A percentile compares a stretch with the other conserved stretches of the same genome.
Evolutionary conservation across 2,888 invertebrate species (phyloP).

Genomic region (Teleogryllus oceanicus): DNA sequence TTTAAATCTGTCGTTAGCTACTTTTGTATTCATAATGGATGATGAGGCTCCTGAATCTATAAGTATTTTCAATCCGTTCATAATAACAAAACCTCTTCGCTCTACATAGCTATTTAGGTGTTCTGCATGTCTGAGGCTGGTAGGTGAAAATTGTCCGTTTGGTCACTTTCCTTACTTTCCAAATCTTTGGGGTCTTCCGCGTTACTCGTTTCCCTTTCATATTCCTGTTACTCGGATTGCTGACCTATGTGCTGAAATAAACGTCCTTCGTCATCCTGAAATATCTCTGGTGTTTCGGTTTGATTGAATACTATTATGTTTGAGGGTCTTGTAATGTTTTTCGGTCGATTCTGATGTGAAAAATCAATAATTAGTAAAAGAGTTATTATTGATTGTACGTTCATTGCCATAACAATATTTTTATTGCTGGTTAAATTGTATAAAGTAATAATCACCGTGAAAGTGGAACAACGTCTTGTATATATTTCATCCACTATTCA

Average conservation of each 20-base stretch:
- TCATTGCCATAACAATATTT: too few relatives aligned
- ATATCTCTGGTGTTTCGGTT: background rate
- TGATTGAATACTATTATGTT: background rate
- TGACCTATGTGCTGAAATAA: background rate
- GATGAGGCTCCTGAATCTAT: constrained; percentile 1
- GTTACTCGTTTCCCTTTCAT: too few relatives aligned
- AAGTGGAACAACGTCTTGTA: too few relatives aligned
- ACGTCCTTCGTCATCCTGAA: background rate
- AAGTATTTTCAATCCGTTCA: background rate
- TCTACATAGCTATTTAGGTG: background rate
- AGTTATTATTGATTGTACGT: too few relatives aligned
- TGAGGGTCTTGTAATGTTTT: too few relatives aligned
- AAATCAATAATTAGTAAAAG: too few relatives aligned
- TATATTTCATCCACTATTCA: too few relatives aligned
- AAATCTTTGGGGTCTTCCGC: too few relatives aligned
- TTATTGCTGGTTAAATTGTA: too few relatives aligned
- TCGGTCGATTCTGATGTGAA: too few relatives aligned
- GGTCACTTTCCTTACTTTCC: background rate
- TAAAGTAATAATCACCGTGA: too few relatives aligned
- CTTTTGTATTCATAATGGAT: background rate
- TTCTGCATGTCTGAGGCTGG: background rate
- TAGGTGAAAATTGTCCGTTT: background rate
- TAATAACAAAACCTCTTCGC: background rate
- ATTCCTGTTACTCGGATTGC: too few relatives aligned
- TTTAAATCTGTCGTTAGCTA: background rate